phyloP scores from a whole-genome alignment of 2,888 invertebrate species.

The Drosophila hamatofila region DNA sequence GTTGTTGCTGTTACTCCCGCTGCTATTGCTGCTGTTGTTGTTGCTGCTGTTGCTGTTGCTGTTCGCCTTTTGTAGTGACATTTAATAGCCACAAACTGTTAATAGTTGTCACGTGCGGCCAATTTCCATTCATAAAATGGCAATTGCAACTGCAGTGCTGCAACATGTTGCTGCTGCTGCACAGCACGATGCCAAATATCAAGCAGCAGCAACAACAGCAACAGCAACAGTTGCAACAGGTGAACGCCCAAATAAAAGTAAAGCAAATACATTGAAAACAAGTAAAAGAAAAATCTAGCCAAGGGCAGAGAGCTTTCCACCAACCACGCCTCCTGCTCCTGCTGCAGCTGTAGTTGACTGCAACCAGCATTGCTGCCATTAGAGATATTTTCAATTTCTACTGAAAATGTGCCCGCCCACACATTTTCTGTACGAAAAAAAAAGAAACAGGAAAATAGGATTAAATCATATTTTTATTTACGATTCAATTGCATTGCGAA shows the following conservation, averaged over 20 bases:
- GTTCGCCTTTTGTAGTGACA: conserved; percentile 63
- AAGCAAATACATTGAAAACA: conserved; percentile 14
- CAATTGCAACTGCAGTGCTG: conserved; percentile 35
- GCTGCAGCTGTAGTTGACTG: background rate
- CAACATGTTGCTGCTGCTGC: conserved; percentile 60
- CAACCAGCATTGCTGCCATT: conserved; percentile 30
- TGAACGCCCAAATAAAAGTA: conserved; percentile 5
- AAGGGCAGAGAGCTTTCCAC: background rate
- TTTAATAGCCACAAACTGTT: conserved; percentile 71
- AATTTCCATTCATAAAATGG: conserved; percentile 75
- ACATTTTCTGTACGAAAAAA: conserved; percentile 20
- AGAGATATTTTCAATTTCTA: conserved; percentile 59
- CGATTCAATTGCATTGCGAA: conserved; percentile 43
- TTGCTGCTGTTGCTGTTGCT: conserved; percentile 19
- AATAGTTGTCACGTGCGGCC: conserved; percentile 76
- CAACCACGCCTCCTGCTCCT: background rate
- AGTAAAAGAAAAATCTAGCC: conserved; percentile 3
- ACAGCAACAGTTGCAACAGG: conserved; percentile 38
- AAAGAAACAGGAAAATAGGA: conserved; percentile 23
- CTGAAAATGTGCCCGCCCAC: conserved; percentile 30
- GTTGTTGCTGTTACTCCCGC: background rate
- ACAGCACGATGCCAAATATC: conserved; percentile 13
- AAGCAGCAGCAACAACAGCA: conserved; percentile 8
- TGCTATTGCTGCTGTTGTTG: conserved; percentile 1
- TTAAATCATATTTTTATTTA: conserved; percentile 56